phyloP scores from a whole-genome alignment of 2,797 vertebrate genomes.

The Karalla daura region DNA sequence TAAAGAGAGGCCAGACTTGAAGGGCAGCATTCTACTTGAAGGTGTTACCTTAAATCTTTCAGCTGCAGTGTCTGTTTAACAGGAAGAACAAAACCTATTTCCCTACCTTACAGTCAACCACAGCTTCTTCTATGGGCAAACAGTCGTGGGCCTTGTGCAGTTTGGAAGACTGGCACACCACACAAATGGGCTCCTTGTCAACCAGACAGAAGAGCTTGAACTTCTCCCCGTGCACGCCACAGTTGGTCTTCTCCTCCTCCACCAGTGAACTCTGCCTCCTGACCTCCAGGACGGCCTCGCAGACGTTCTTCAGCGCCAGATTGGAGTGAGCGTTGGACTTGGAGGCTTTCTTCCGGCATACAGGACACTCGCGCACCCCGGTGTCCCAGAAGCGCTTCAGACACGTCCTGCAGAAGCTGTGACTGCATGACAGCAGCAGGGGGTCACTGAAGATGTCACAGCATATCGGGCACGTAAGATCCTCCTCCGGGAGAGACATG shows the following conservation, averaged over 20 bases:
- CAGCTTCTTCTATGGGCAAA: conserved; percentile 76
- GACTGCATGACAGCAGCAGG: conserved; percentile 82
- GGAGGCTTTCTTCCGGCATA: conserved; percentile 77
- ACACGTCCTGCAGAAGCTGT: conserved; percentile 84
- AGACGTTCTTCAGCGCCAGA: conserved; percentile 84
- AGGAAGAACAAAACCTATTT: too few species aligned
- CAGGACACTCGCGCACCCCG: conserved; percentile 71
- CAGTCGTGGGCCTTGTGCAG: conserved; percentile 80
- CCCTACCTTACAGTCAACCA: conserved; percentile 81
- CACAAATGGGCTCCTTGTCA: conserved; percentile 82
- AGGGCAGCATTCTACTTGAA: conserved; percentile 67
- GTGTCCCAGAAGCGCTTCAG: conserved; percentile 76
- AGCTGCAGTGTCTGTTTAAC: neutral
- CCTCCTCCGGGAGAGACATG: conserved; percentile 81
- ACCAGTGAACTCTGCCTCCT: conserved; percentile 34
- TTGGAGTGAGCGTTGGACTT: conserved; percentile 74
- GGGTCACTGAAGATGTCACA: conserved; percentile 83
- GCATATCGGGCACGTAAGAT: conserved; percentile 83
- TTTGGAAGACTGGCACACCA: conserved; percentile 82
- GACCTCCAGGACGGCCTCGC: conserved; percentile 70
- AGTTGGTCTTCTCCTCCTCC: conserved; percentile 56
- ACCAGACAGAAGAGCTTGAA: conserved; percentile 83
- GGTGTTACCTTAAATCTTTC: conserved; percentile 28
- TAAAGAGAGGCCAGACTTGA: conserved; percentile 68
- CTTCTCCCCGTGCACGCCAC: conserved; percentile 76